Percentiles rank a stretch among this genome's conserved stretches.
Conservation (phyloP, 1,140 invertebrate genomes). For the Polyergus mexicanus region DNA sequence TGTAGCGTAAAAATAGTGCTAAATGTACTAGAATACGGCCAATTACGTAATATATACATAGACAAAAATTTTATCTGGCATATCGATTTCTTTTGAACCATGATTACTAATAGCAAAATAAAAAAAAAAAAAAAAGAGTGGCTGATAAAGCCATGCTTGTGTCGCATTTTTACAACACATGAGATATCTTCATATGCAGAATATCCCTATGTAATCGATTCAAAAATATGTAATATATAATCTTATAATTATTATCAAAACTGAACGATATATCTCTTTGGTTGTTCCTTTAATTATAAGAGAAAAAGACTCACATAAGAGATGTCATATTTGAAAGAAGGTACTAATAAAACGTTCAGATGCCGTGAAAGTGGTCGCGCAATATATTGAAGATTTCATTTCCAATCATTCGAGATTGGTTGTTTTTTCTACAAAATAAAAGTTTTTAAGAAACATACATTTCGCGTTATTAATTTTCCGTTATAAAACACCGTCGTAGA, state of each 20-base stretch:
- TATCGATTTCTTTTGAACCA: background rate
- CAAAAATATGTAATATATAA: background rate
- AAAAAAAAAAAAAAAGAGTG: background rate
- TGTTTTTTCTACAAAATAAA: background rate
- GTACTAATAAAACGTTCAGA: constrained; percentile 70
- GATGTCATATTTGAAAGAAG: constrained; percentile 53
- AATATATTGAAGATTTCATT: constrained; percentile 61
- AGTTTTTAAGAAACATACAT: background rate
- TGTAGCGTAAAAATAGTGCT: background rate
- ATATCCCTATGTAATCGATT: background rate
- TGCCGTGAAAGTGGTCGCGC: constrained; percentile 68
- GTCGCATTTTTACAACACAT: constrained; percentile 22
- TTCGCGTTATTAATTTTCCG: background rate
- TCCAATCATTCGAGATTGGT: background rate
- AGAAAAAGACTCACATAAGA: background rate
- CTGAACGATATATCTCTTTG: background rate
- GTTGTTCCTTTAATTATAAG: background rate
- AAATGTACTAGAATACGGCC: constrained; percentile 35
- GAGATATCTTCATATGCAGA: constrained; percentile 39
- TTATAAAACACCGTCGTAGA: background rate
- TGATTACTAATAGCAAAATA: background rate
- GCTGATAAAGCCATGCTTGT: background rate
- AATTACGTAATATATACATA: background rate
- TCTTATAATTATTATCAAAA: background rate
- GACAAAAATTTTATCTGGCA: background rate